Base-by-base conservation (phyloP, 1,140 invertebrate genomes). In the Hestina assimilis region DNA sequence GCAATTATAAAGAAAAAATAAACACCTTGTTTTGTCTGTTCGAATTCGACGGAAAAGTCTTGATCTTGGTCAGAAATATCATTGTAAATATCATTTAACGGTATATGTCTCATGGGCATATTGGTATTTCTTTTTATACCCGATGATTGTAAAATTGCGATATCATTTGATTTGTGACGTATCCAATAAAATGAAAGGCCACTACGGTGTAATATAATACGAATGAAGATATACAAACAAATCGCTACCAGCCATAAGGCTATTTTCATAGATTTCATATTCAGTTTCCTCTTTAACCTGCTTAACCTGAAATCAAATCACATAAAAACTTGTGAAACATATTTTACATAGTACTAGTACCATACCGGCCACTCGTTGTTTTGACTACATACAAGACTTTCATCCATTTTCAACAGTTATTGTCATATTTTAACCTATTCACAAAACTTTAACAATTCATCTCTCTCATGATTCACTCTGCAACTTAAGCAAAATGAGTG, bases 41-140 rank as follows among this genome's bases (percentile, higher is more conserved):
- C 65, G 9, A 72, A 51, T 35, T 75, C 65, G n/a, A 74, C 54
- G 6, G 59, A 63, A 47, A 66, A 38, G 7, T 69, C 64, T 7
- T 68, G 55, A 3, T 65, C 46, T 15, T 48, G 33, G 41, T 53
- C 43, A n/a, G 50, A 4, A 9, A 58, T 26, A 31, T 70, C 66
- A 14, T 69, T 69, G 33, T 81, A 82, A 23, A 82, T 58, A 42
- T 74, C 59, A 47, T 80, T 65, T 20, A 82, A 55, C 1, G 69
- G 59, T 6, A 82, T 31, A 40, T 75, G 72, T 7, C 41, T 61
- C 56, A 82, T 72, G 3, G 75, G 63, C 9, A 47, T 61, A 12
- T 28, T 20, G 31, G 23, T 40, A 15, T 28, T 51, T 19, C 19
- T 28, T 23, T 53, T 23, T 1, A 23, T 59, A 24, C 23, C 46